Evolutionary conservation across 2,797 vertebrate species (phyloP).

Genomic region (Melanogrammus aeglefinus): DNA sequence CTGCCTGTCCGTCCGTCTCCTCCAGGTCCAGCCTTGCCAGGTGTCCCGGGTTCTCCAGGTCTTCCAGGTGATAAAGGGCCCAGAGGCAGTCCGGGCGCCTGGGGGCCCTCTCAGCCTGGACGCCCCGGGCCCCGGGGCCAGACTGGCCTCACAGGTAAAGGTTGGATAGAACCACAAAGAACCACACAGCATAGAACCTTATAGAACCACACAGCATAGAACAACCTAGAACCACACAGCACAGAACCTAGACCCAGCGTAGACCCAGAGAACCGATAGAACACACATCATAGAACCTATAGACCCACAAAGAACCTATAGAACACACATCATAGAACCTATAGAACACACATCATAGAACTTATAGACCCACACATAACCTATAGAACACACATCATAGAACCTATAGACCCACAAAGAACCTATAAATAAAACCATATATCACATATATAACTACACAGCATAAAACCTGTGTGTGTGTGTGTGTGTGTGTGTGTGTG

Average conservation of each 20-base stretch:
- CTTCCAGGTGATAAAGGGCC: constrained; percentile 61
- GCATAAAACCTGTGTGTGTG: neutral
- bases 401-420: no score
- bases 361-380: neutral
- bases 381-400: neutral
- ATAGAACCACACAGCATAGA: neutral
- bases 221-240: neutral
- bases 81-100: constrained; percentile 52
- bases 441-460: neutral
- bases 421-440: no score
- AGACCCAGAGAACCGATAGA: no score
- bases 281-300: neutral
- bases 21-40: constrained; percentile 54
- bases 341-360: neutral
- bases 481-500: neutral
- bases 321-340: neutral
- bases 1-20: constrained; percentile 8
- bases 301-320: neutral
- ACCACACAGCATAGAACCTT: neutral
- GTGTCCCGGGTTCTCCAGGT: constrained; percentile 53
- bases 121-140: constrained; percentile 55
- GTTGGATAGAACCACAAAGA: no score
- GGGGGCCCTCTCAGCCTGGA: constrained; percentile 51
- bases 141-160: constrained; percentile 60
- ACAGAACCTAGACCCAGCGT: no score